Evolutionary conservation across 2,113 vertebrate species (phyloP).

Genomic region (Nannobrachium achirus): DNA sequence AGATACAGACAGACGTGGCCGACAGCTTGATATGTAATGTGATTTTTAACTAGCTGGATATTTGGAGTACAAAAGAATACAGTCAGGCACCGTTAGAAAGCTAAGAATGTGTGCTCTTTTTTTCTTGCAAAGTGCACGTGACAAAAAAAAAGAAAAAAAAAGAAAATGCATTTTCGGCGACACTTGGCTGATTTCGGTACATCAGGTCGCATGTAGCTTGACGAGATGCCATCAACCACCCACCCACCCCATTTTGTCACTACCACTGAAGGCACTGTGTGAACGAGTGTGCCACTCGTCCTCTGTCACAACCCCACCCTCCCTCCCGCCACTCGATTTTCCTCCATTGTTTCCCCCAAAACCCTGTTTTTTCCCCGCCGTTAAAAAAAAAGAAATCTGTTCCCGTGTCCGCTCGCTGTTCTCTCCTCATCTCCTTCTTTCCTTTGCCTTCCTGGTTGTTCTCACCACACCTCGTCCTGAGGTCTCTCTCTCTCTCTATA

Average conservation of each 20-base stretch:
- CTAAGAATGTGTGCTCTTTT: too few species aligned
- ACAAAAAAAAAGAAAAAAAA: too few species aligned
- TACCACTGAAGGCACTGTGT: constrained; percentile 68
- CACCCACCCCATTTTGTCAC: constrained; percentile 47
- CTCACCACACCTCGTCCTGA: too few species aligned
- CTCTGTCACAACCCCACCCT: constrained; percentile 1
- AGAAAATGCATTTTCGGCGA: too few species aligned
- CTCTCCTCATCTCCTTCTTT: not conserved
- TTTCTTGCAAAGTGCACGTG: too few species aligned
- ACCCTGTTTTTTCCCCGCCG: not conserved
- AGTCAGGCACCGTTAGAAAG: too few species aligned
- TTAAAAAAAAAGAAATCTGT: too few species aligned
- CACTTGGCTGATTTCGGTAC: too few species aligned
- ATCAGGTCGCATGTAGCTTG: constrained; percentile 12
- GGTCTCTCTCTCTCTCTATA: constrained; percentile 54
- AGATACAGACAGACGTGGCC: too few species aligned
- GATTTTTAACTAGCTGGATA: too few species aligned
- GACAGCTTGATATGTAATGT: too few species aligned
- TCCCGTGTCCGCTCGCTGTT: not conserved
- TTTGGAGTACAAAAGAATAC: not conserved
- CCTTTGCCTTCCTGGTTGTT: too few species aligned
- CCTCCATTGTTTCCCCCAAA: constrained; percentile 6
- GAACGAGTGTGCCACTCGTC: constrained; percentile 28
- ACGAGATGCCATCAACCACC: constrained; percentile 24
- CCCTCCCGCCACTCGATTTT: not conserved